Base-by-base conservation (phyloP, 64 coral and sea anemone genomes). In the Exaiptasia diaphana region DNA sequence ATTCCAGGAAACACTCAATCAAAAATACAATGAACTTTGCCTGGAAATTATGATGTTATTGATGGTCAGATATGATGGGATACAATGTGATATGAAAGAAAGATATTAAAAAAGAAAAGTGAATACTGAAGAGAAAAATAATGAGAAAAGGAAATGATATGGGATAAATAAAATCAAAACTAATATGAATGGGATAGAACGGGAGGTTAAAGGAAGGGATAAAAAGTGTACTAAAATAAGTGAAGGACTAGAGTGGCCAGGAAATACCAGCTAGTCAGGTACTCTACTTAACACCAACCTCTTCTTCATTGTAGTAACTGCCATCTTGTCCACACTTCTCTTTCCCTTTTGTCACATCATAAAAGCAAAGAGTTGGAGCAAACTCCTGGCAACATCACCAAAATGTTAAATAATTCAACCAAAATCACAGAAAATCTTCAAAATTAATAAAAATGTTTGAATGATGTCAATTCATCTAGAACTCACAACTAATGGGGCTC, bases 11-110 rank as follows among this genome's bases (percentile, higher is more conserved):
- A 74, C 84, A 82, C 4, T 85, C 80, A 39, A 99, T 92, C 9
- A 99, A 54, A 52, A 89, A 81, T 24, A 99, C 95, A 68, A 99
- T 90, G 87, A 99, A 99, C 43, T 81, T 89, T 0, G 95, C 95
- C 95, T 99, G 37, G 5, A 85, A 97, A 38, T 23, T 29, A 12
- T 17, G 21, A 32, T 18, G 38, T 26, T 8, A 30, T 15, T 20
- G n/a, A 65, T 65, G 38, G 34, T n/a, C n/a, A 62, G 0, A 6
- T 62, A 62, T 3, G 22, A 2, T 12, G 14, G 11, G 6, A 6
- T 8, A 38, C 21, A 36, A 14, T 65, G 4, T 65, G 12, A 17
- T 8, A 15, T 15, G 15, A 46, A 46, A 46, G 58, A 24, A 24
- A 25, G 58, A 30, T 30, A 12, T 62, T n/a, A n/a, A n/a, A n/a